Percentiles rank a stretch among this genome's conserved stretches.
Conservation (phyloP, 2,113 vertebrate genomes). For the Colossoma macropomum region DNA sequence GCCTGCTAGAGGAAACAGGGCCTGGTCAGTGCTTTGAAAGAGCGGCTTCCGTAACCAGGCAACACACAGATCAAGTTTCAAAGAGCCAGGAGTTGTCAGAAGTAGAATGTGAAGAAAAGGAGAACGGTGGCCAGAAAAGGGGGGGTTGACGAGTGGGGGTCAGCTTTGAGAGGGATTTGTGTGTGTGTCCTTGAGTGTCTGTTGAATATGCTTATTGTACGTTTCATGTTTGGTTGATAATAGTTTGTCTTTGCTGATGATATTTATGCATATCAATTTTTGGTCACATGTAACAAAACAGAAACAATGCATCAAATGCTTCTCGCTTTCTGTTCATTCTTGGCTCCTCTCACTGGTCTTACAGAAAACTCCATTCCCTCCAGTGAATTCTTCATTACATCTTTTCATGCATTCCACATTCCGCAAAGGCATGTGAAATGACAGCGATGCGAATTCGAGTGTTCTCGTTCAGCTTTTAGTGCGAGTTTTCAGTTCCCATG, state of each 20-base stretch:
- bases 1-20: conserved; percentile 23
- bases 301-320: neutral
- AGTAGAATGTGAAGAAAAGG: conserved; percentile 56
- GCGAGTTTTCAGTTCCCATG: neutral
- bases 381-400: neutral
- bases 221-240: conserved; percentile 20
- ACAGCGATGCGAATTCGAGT: neutral
- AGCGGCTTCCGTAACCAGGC: conserved; percentile 74
- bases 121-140: conserved; percentile 18
- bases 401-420: neutral
- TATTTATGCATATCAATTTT: neutral
- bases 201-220: neutral
- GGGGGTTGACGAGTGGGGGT: neutral
- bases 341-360: neutral
- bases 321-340: neutral
- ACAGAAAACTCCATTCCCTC: neutral
- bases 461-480: neutral
- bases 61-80: conserved; percentile 78
- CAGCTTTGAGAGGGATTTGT: conserved; percentile 6
- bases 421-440: neutral
- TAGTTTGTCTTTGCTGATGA: neutral
- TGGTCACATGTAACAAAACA: neutral
- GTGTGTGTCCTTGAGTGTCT: conserved; percentile 49
- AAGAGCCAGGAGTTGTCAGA: conserved; percentile 74
- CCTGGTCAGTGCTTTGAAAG: conserved; percentile 64